phyloP scores from a whole-genome alignment of 2,113 vertebrate species.

The Noctilio leporinus region DNA sequence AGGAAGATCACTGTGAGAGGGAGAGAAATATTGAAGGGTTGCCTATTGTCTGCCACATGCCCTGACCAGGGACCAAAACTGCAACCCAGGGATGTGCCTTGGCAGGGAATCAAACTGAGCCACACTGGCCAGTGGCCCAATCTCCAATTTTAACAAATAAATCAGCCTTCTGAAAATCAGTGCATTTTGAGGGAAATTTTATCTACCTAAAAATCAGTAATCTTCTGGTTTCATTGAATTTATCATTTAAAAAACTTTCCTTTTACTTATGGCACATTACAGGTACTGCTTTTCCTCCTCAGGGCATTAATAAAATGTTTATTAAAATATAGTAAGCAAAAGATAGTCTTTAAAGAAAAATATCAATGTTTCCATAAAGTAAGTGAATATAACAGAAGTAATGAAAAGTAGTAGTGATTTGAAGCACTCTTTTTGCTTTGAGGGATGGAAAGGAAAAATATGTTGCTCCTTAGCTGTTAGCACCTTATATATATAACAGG shows the following conservation, averaged over 20 bases:
- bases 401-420: neutral
- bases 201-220: neutral
- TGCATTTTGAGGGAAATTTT: neutral
- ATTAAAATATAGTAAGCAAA: neutral
- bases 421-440: neutral
- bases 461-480: neutral
- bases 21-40: no score
- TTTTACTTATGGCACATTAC: neutral
- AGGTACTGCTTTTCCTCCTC: neutral
- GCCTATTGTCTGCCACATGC: no score
- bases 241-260: neutral
- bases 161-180: neutral
- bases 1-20: no score
- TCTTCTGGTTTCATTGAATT: neutral
- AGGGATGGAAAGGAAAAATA: neutral
- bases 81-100: no score
- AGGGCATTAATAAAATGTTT: neutral
- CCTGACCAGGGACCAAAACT: no score
- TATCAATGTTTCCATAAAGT: neutral
- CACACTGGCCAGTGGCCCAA: neutral
- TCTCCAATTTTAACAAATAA: neutral
- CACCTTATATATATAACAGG: neutral
- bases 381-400: neutral
- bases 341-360: neutral
- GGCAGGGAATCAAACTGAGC: no score